A percentile compares a stretch with the other conserved stretches of the same genome.
Conservation (phyloP, 2,113 vertebrate genomes). For the Microcebus jonahi region DNA sequence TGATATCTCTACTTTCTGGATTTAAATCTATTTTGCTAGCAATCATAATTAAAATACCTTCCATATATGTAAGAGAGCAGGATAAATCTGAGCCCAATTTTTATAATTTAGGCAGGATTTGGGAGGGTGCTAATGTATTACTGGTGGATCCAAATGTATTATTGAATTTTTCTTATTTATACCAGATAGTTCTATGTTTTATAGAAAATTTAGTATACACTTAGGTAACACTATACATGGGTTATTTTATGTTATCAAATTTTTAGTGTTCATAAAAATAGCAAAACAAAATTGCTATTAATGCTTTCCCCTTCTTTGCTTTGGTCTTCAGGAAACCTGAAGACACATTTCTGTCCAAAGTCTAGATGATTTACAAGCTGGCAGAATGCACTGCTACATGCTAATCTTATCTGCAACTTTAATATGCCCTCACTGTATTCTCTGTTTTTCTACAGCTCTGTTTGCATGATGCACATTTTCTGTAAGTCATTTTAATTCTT, state of each 20-base stretch:
- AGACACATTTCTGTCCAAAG: background rate
- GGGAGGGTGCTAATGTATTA: background rate
- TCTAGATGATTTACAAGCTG: background rate
- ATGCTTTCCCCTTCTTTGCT: background rate
- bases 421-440: background rate
- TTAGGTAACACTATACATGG: background rate
- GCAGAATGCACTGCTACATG: background rate
- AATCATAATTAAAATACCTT: background rate
- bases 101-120: background rate
- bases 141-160: background rate
- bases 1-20: background rate
- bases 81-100: background rate
- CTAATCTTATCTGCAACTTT: constrained; percentile 16
- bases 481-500: background rate
- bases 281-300: background rate
- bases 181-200: background rate
- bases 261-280: background rate
- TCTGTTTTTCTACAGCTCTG: constrained; percentile 10
- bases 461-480: background rate
- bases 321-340: background rate
- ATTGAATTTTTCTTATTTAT: background rate
- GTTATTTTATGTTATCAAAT: background rate
- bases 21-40: background rate
- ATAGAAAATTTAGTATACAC: background rate
- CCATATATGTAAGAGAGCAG: background rate